Evolutionary conservation across 53 echinoderm and acorn worm species (phyloP).

Genomic region (Mesocentrotus franciscanus): DNA sequence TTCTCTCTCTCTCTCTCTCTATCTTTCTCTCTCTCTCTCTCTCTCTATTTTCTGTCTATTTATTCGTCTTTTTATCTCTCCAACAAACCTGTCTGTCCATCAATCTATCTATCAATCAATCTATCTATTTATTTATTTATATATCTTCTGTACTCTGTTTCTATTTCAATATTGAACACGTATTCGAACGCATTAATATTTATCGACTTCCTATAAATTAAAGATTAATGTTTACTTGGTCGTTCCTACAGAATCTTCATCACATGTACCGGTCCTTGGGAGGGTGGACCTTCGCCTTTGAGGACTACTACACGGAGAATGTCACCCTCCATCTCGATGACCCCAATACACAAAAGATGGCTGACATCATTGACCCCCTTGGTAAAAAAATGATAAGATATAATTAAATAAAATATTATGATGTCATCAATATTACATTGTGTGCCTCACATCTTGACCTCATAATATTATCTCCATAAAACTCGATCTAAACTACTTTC

Average conservation of each 20-base stretch:
- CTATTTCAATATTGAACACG: neutral
- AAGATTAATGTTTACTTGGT: no score
- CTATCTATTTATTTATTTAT: neutral
- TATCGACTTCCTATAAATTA: no score
- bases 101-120: neutral
- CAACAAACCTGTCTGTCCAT: neutral
- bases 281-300: conserved; percentile 82
- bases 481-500: no score
- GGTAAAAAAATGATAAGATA: conserved; percentile 52
- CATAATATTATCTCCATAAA: no score
- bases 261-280: conserved; percentile 79
- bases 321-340: conserved; percentile 72
- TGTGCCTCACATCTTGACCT: no score
- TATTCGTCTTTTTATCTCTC: neutral
- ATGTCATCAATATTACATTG: no score
- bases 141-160: neutral
- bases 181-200: no score
- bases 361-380: conserved; percentile 77
- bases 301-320: conserved; percentile 80
- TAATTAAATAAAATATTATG: neutral
- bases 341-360: conserved; percentile 75
- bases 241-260: conserved; percentile 73
- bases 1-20: neutral
- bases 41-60: neutral
- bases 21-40: neutral